Conservation (phyloP, 2,113 vertebrate genomes). For the Oenanthe melanoleuca region DNA sequence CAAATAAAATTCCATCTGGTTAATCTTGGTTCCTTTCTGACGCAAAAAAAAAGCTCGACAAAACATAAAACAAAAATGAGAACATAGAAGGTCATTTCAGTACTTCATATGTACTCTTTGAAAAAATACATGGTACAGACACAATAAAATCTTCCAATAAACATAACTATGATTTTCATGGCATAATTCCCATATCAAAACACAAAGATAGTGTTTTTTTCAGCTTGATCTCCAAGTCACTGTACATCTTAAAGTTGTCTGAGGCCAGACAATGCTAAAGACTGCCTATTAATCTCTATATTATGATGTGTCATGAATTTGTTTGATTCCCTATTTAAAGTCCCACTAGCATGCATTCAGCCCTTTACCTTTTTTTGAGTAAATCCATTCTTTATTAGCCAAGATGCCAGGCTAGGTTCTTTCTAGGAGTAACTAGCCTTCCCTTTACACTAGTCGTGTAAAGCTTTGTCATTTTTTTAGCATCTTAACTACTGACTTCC, state of each 20-base stretch:
- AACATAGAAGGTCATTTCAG: not conserved
- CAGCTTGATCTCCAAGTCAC: not conserved
- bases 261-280: not conserved
- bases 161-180: not conserved
- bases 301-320: not conserved
- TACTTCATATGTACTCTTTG: not conserved
- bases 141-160: not conserved
- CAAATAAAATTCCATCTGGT: slow-evolving; percentile 6
- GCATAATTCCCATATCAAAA: not conserved
- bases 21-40: slow-evolving; percentile 6
- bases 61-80: not conserved
- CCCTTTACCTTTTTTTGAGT: not conserved
- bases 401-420: not conserved
- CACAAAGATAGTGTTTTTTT: not conserved
- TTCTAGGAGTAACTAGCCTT: not conserved
- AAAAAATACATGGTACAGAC: not conserved
- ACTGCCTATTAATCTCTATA: not conserved
- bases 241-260: not conserved
- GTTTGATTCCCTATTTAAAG: not conserved
- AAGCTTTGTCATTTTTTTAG: not conserved
- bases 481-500: not conserved
- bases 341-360: not conserved
- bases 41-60: not conserved
- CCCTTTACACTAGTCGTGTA: not conserved
- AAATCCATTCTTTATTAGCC: not conserved